Evolutionary conservation across 2,113 vertebrate genomes (phyloP).

Genomic region (Sylvilagus bachmani): DNA sequence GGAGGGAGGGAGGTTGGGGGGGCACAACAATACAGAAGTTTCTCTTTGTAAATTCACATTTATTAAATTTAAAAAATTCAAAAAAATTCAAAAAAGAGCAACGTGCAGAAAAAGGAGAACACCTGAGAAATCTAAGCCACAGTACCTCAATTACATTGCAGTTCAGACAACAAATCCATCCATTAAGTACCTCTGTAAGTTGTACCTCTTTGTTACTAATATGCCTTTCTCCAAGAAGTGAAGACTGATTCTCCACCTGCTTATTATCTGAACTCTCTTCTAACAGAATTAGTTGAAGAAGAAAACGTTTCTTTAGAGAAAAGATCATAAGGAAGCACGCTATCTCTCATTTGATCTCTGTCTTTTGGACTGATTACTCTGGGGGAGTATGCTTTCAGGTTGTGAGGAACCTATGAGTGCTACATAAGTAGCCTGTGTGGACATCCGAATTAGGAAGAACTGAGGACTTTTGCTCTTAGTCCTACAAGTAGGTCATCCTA

Average conservation of each 20-base stretch:
- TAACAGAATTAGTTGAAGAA: background rate
- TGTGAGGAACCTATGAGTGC: background rate
- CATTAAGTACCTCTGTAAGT: background rate
- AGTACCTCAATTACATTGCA: background rate
- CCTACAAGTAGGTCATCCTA: background rate
- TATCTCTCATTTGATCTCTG: background rate
- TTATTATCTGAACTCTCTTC: background rate
- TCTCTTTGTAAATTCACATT: no score
- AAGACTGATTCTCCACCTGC: accelerated
- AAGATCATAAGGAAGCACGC: background rate
- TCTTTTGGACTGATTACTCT: background rate
- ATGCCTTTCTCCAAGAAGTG: background rate
- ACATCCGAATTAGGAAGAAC: background rate
- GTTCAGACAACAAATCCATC: background rate
- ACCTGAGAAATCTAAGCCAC: background rate
- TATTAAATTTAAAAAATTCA: no score
- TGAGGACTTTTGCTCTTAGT: background rate
- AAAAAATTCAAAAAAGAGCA: no score
- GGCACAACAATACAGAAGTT: no score
- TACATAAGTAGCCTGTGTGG: background rate
- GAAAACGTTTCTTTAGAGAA: background rate
- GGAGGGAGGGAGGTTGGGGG: no score
- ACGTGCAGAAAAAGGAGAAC: background rate
- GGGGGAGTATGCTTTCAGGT: background rate
- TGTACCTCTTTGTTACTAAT: background rate